Base-by-base conservation (phyloP, 2,797 vertebrate genomes). In the Hydrolagus colliei region DNA sequence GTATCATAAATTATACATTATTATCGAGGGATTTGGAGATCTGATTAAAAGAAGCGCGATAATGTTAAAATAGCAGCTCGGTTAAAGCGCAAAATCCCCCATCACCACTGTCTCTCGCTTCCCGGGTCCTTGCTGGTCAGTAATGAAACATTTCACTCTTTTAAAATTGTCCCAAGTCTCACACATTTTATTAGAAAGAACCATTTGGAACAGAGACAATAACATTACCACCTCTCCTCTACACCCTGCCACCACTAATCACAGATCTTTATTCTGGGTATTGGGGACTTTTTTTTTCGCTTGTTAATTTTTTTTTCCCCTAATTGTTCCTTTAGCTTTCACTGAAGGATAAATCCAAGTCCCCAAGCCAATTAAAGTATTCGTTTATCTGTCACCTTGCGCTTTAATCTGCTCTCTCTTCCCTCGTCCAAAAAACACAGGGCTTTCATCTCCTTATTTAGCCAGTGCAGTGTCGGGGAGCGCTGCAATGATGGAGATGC, bases 281-380 rank as follows among this genome's bases (percentile, higher is more conserved):
- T 52, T 52, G 6, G 41, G 41, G 41, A 52, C 6, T 52, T 52
- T 52, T 27, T 27, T 27, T 27, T 27, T 27, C 27, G 27, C 27
- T 27, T 27, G 27, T 27, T 52, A 52, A 52, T 52, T 52, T 52
- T 52, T 52, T 52, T 52, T 52, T 1, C 41, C 79, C 63, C 71
- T 84, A 65, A 84, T 84, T 63, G 67, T 84, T 84, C 65, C 79
- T 68, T 14, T 84, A 84, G 68, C 79, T 65, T 84, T 84, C 79
- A n/a, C 14, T 84, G 79, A 71, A 84, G 79, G 79, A 84, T 63
- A 84, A 71, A 67, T 71, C 65, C 7, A 12, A 63, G 79, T 65
- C 79, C 79, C 79, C 68, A 27, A 84, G 79, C 79, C 71, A 84
- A 84, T 84, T 84, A 84, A 84, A 84, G 79, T 84, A 84, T 84